Conservation (phyloP, 2,113 vertebrate species). For the Neotragus pygmaeus region DNA sequence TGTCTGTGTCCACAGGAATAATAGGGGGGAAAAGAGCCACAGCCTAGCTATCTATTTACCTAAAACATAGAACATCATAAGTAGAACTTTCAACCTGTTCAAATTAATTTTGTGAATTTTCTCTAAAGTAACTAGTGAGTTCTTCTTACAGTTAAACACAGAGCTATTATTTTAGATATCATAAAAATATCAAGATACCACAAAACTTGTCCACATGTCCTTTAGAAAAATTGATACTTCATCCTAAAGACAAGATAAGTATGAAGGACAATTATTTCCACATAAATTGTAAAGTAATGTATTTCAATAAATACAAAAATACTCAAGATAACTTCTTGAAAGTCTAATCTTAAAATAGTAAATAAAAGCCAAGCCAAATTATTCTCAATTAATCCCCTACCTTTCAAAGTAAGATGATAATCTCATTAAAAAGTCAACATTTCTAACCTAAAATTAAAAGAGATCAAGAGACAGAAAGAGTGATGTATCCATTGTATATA, state of each 20-base stretch:
- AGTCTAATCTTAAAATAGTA: background rate
- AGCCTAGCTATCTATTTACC: background rate
- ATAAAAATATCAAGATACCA: background rate
- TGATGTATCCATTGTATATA: background rate
- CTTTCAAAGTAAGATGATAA: background rate
- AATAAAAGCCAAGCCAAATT: constrained; percentile 13
- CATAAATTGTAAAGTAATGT: background rate
- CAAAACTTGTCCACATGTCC: background rate
- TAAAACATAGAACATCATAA: background rate
- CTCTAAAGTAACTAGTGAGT: background rate
- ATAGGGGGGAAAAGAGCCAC: background rate
- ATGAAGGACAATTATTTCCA: background rate
- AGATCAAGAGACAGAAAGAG: background rate
- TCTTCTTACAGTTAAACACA: background rate
- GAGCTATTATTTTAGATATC: background rate
- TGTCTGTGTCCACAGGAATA: background rate
- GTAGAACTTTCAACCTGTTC: background rate
- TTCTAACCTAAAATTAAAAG: background rate
- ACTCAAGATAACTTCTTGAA: background rate
- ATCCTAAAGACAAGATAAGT: background rate
- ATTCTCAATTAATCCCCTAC: background rate
- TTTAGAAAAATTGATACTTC: background rate
- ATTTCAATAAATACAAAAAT: background rate
- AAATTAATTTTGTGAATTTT: background rate
- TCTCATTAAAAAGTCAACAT: background rate